These are phyloP conservation scores for Potamarius usumacintae DNA, from an alignment of 2,113 vertebrate genomes.

Conservation along the genomic window DNA sequence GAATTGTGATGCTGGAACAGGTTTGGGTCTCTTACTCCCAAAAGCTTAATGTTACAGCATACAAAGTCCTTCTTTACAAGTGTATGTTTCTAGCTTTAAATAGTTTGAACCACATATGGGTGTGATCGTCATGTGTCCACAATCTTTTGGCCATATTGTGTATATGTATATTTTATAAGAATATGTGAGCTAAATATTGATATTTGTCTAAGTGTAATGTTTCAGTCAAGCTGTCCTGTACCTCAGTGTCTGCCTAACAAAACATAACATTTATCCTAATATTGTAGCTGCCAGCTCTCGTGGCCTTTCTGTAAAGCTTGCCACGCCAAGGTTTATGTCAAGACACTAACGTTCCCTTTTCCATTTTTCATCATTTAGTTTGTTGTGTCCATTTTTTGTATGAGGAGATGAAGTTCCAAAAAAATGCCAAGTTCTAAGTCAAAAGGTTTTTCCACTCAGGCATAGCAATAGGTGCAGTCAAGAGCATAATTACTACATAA, in stretches of 20 bases:
- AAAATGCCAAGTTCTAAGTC: not conserved
- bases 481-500: slow-evolving; percentile 38
- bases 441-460: slow-evolving; percentile 10
- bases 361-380: slow-evolving; percentile 3
- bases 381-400: not conserved
- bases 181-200: not conserved
- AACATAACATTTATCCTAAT: not conserved
- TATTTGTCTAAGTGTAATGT: not conserved
- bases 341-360: not conserved
- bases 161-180: not conserved
- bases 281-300: not conserved
- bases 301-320: not conserved
- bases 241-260: not conserved
- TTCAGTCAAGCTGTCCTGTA: not conserved
- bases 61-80: not conserved
- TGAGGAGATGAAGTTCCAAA: slow-evolving; percentile 1
- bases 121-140: not conserved
- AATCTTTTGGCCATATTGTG: not conserved
- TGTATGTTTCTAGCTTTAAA: not conserved
- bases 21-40: not conserved
- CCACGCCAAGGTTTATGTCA: not conserved
- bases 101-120: not conserved
- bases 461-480: slow-evolving; percentile 28
- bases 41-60: not conserved
- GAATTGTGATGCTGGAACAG: not conserved